Conservation (phyloP, 2,113 vertebrate species). For the Oreochromis aureus region DNA sequence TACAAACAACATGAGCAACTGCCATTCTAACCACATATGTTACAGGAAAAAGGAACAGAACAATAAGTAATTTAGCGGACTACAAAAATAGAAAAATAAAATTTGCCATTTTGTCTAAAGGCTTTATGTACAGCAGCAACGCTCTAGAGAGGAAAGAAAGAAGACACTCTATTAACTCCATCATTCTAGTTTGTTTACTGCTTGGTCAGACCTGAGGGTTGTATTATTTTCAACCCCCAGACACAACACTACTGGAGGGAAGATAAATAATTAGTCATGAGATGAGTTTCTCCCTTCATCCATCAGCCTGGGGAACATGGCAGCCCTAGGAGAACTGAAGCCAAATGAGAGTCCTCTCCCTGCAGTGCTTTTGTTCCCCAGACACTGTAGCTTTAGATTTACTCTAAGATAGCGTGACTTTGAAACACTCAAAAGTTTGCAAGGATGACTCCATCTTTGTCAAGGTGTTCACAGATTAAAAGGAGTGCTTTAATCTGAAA, state of each 20-base stretch:
- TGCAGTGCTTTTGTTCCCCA: constrained; percentile 15
- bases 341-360: constrained; percentile 31
- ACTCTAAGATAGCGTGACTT: constrained; percentile 7
- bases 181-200: constrained; percentile 40
- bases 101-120: background rate
- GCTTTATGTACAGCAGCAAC: background rate
- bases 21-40: background rate
- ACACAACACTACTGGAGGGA: constrained; percentile 43
- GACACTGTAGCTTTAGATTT: constrained; percentile 13
- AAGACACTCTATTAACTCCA: background rate
- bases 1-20: background rate
- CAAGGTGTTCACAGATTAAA: background rate
- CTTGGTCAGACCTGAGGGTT: constrained; percentile 26
- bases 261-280: constrained; percentile 63
- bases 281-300: constrained; percentile 54
- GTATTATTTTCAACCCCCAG: constrained; percentile 31
- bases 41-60: background rate
- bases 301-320: constrained; percentile 51
- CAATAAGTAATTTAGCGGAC: background rate
- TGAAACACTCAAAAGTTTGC: constrained; percentile 7
- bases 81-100: background rate
- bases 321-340: constrained; percentile 5
- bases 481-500: background rate
- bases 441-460: constrained; percentile 3
- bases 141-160: background rate